These are phyloP conservation scores for Zaprionus ornatus DNA, from an alignment of 1,140 invertebrate species.

Conservation along the genomic window DNA sequence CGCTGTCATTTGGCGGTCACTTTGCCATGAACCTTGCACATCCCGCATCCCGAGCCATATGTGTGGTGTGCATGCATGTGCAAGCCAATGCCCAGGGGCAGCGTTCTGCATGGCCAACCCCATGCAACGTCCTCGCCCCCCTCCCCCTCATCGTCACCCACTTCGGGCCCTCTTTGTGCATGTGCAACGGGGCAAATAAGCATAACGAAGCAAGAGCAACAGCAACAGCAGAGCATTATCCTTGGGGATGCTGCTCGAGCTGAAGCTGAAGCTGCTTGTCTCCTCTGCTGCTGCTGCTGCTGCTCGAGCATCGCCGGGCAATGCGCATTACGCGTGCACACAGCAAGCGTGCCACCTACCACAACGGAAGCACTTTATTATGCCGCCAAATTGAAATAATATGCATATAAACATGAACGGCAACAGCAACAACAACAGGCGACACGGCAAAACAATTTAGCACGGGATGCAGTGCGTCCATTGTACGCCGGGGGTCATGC, in stretches of 20 bases:
- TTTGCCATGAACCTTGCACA: slow-evolving; percentile 63
- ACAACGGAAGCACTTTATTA: slow-evolving; percentile 73
- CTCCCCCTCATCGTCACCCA: slow-evolving; percentile 10
- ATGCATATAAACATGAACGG: slow-evolving; percentile 68
- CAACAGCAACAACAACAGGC: slow-evolving; percentile 31
- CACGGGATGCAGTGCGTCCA: slow-evolving; percentile 54
- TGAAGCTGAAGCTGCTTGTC: too few species aligned
- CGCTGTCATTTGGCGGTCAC: slow-evolving; percentile 60
- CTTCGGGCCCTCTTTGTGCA: slow-evolving; percentile 18
- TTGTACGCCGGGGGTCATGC: slow-evolving; percentile 30
- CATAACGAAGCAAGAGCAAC: slow-evolving; percentile 64
- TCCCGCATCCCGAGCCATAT: slow-evolving; percentile 12
- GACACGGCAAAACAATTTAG: slow-evolving; percentile 54
- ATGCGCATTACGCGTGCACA: slow-evolving; percentile 50
- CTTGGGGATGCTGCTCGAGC: slow-evolving; percentile 57
- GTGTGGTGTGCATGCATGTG: slow-evolving; percentile 31
- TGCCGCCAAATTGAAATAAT: slow-evolving; percentile 81
- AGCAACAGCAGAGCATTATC: slow-evolving; percentile 54
- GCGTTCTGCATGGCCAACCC: slow-evolving; percentile 6
- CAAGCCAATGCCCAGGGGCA: slow-evolving; percentile 51
- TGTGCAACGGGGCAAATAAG: slow-evolving; percentile 62
- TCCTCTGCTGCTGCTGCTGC: slow-evolving; percentile 23
- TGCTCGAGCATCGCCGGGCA: slow-evolving; percentile 26
- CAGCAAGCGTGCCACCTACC: slow-evolving; percentile 37
- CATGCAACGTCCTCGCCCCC: neutral